A percentile compares a stretch with the other conserved stretches of the same genome.
Conservation (phyloP, 2,113 vertebrate genomes). For the Scartelaos histophorus region DNA sequence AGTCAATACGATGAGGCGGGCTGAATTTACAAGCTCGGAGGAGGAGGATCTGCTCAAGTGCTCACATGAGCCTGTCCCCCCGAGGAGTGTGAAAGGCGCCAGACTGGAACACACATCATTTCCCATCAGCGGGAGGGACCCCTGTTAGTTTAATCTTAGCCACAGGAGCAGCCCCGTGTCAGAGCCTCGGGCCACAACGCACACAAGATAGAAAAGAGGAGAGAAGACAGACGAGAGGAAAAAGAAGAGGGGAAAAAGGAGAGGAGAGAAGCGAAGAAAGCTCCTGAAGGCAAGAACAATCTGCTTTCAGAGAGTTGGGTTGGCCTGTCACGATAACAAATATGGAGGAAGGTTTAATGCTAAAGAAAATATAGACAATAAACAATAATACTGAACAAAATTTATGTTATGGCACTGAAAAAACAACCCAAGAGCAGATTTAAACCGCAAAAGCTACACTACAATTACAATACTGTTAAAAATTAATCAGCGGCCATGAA, state of each 20-base stretch:
- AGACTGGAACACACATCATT: slow-evolving; percentile 69
- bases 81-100: slow-evolving; percentile 57
- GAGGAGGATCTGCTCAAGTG: slow-evolving; percentile 61
- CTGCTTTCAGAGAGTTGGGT: slow-evolving; percentile 11
- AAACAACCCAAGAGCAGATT: too few relatives aligned
- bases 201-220: background rate
- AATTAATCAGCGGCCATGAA: too few relatives aligned
- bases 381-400: too few relatives aligned
- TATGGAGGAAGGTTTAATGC: too few relatives aligned
- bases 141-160: slow-evolving; percentile 70
- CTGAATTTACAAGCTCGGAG: slow-evolving; percentile 54
- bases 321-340: too few relatives aligned
- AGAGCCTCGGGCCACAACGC: slow-evolving; percentile 61
- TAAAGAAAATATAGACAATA: too few relatives aligned
- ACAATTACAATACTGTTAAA: too few relatives aligned
- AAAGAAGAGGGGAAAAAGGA: slow-evolving; percentile 18
- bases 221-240: slow-evolving; percentile 6
- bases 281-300: slow-evolving; percentile 23
- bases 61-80: slow-evolving; percentile 47
- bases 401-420: too few relatives aligned
- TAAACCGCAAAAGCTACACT: too few relatives aligned
- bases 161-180: slow-evolving; percentile 65
- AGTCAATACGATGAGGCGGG: slow-evolving; percentile 36
- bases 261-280: slow-evolving; percentile 15
- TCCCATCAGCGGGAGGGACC: slow-evolving; percentile 65